phyloP scores from a whole-genome alignment of 2,113 vertebrate genomes.

The Lepus americanus region DNA sequence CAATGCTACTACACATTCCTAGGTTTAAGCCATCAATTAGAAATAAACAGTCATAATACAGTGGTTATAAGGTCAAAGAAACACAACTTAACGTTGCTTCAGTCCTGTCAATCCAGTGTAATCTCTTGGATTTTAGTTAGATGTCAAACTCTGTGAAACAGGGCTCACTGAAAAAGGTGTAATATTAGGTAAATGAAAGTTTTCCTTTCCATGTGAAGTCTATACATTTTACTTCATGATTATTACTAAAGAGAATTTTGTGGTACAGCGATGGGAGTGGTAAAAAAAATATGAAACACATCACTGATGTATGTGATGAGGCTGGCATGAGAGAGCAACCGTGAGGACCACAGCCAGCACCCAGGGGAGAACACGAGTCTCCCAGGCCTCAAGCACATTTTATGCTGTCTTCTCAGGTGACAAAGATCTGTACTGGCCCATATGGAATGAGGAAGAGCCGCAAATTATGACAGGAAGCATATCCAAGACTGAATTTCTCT shows the following conservation, averaged over 20 bases:
- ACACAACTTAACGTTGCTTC: neutral
- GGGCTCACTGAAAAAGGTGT: neutral
- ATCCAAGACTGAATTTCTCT: neutral
- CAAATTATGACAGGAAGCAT: neutral
- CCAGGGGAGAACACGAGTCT: neutral
- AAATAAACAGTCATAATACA: neutral
- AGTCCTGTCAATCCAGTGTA: neutral
- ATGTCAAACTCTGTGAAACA: neutral
- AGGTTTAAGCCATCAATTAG: neutral
- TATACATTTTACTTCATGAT: neutral
- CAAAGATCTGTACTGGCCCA: neutral
- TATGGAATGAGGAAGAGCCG: neutral
- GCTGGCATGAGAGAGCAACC: neutral
- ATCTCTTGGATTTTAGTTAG: neutral
- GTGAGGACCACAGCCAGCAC: fast-evolving
- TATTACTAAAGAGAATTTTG: neutral
- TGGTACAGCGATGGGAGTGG: neutral
- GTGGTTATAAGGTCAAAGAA: neutral
- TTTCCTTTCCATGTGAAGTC: neutral
- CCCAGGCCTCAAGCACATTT: neutral
- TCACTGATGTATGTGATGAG: neutral
- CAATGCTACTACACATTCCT: neutral
- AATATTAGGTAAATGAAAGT: neutral
- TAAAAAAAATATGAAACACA: neutral
- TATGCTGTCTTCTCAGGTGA: neutral